Evolutionary conservation across 2,888 invertebrate species (phyloP).

Genomic region (Notodonta ziczac): DNA sequence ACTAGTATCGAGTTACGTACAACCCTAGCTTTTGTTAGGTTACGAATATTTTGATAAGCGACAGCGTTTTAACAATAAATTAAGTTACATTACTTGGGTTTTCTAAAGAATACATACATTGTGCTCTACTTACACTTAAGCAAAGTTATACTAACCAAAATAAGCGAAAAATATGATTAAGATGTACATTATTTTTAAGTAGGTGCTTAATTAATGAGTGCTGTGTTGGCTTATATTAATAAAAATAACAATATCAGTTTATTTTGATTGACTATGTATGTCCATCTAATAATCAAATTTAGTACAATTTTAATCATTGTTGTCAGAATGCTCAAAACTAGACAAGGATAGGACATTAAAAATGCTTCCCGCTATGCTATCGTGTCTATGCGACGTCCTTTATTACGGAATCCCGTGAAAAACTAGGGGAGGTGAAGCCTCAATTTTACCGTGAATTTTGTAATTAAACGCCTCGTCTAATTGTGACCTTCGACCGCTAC

Average conservation of each 20-base stretch:
- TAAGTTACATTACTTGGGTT: neutral
- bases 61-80: slow-evolving; percentile 33
- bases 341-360: neutral
- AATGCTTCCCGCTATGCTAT: slow-evolving; percentile 20
- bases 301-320: no score
- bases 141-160: no score
- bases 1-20: slow-evolving; percentile 69
- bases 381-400: slow-evolving; percentile 11
- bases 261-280: no score
- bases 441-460: slow-evolving; percentile 76
- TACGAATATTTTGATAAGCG: slow-evolving; percentile 14
- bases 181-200: no score
- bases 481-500: slow-evolving; percentile 74
- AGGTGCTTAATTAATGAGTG: no score
- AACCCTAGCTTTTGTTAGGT: slow-evolving; percentile 54
- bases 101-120: no score
- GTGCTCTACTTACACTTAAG: no score
- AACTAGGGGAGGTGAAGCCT: slow-evolving; percentile 78
- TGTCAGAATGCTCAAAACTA: no score
- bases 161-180: no score
- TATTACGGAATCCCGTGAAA: slow-evolving; percentile 72
- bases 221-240: no score
- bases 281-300: no score
- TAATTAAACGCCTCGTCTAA: slow-evolving; percentile 83
- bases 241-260: no score